A percentile compares a stretch with the other conserved stretches of the same genome.
These are phyloP conservation scores for Dromococcyx pavoninus DNA, from an alignment of 2,797 vertebrate species.

Conservation along the genomic window DNA sequence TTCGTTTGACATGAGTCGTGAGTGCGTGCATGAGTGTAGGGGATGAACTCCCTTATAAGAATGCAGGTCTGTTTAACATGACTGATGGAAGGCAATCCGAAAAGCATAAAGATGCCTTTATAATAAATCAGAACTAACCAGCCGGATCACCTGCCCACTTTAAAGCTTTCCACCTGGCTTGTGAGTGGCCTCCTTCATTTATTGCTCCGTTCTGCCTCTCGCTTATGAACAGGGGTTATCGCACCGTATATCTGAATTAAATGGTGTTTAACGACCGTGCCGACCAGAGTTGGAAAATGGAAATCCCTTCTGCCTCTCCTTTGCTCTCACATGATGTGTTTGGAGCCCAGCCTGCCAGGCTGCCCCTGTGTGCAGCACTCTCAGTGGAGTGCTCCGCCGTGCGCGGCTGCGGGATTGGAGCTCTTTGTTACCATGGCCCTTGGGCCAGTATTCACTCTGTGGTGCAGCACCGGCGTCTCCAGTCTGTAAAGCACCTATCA, in stretches of 20 bases:
- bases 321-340: not conserved
- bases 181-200: not conserved
- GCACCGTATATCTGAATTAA: not conserved
- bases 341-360: not conserved
- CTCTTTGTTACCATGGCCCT: conserved; percentile 32
- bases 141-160: conserved; percentile 8
- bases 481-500: not conserved
- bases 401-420: not conserved
- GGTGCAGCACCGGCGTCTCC: not conserved
- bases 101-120: not conserved
- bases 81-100: conserved; percentile 1
- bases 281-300: not conserved
- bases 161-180: not conserved
- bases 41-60: not conserved
- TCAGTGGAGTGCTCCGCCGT: not conserved
- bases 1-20: not conserved
- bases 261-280: not conserved
- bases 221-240: not conserved
- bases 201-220: not conserved
- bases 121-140: conserved; percentile 36
- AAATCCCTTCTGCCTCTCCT: not conserved
- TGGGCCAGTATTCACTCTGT: not conserved
- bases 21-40: not conserved
- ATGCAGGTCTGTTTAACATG: not conserved
- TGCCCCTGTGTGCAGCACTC: not conserved